Evolutionary conservation across 2,888 invertebrate genomes (phyloP).

Genomic region (Nudaria mundana): DNA sequence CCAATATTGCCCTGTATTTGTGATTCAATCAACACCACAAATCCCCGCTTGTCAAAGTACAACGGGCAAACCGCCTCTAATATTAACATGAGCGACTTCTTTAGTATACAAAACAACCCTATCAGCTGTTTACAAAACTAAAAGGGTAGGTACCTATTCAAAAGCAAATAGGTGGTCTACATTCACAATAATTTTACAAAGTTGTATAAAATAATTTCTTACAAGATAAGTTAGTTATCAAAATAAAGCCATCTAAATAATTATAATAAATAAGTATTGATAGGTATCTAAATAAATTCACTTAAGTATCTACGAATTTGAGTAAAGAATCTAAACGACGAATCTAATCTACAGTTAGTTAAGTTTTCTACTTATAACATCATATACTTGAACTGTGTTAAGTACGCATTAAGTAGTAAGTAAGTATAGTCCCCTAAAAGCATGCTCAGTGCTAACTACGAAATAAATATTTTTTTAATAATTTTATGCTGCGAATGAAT

Average conservation of each 20-base stretch:
- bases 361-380: slow-evolving; percentile 34
- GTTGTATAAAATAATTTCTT: slow-evolving; percentile 44
- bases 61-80: slow-evolving; percentile 11
- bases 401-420: slow-evolving; percentile 27
- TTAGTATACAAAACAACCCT: slow-evolving; percentile 27
- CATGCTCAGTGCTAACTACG: slow-evolving; percentile 21
- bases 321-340: slow-evolving; percentile 67
- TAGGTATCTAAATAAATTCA: slow-evolving; percentile 24
- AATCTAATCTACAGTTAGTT: slow-evolving; percentile 48
- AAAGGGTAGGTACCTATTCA: slow-evolving; percentile 38
- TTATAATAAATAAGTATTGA: slow-evolving; percentile 48
- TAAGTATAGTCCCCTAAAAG: slow-evolving; percentile 35
- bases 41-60: not conserved
- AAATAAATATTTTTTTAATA: slow-evolving; percentile 15
- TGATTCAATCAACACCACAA: slow-evolving; percentile 26
- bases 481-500: no score
- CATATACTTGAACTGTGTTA: slow-evolving; percentile 34
- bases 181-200: slow-evolving; percentile 42
- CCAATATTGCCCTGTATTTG: slow-evolving; percentile 46
- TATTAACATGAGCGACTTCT: slow-evolving; percentile 12
- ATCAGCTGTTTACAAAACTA: slow-evolving; percentile 29
- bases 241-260: slow-evolving; percentile 73
- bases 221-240: slow-evolving; percentile 62
- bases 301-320: slow-evolving; percentile 56
- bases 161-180: slow-evolving; percentile 43